Base-by-base conservation (phyloP, 2,113 vertebrate genomes). In the Noturus placidus region DNA sequence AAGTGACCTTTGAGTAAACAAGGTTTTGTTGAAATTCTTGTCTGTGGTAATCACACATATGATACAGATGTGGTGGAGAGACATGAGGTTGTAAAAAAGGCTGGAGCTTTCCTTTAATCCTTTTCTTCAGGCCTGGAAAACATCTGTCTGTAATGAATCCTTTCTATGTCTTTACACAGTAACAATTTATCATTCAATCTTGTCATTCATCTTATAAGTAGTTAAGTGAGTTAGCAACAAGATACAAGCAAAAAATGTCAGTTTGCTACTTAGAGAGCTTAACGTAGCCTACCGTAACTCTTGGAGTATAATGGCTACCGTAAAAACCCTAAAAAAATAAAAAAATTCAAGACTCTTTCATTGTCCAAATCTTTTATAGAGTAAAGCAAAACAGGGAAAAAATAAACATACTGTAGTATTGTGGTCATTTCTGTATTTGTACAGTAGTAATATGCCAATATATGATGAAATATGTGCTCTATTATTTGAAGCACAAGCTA, bases 81-180 rank as follows among this genome's bases (percentile, higher is more conserved):
- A 78, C 46, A 78, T 80, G 57, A 35, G 77, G n/a, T 33, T 33
- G 50, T 33, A 79, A 80, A 57, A 57, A 57, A 57, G 15, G 54
- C 30, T 80, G 54, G 30, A 9, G 8, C 78, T 57, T 80, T 80
- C 78, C 14, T 79, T 56, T 56, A 33, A 80, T 80, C 78, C 19
- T 17, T 33, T 46, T 57, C 54, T 9, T 80, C n/a, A 80, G 15
- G n/a, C 19, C 52, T 35, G 78, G 25, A 57, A 30, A 81, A 81
- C 78, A 81, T 81, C 78, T 81, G 78, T 81, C 54, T 57, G 54
- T 57, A 81, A 81, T 81, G 20, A 81, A 81, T 59, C 54, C 78
- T 13, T 59, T 81, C 78, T 8, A 35, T 57, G 78, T 57, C 30
- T 81, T 81, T 35, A 35, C 30, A 20, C 15, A 20, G 30, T 20